Evolutionary conservation across 2,113 vertebrate species (phyloP).

Genomic region (Collichthys lucidus): DNA sequence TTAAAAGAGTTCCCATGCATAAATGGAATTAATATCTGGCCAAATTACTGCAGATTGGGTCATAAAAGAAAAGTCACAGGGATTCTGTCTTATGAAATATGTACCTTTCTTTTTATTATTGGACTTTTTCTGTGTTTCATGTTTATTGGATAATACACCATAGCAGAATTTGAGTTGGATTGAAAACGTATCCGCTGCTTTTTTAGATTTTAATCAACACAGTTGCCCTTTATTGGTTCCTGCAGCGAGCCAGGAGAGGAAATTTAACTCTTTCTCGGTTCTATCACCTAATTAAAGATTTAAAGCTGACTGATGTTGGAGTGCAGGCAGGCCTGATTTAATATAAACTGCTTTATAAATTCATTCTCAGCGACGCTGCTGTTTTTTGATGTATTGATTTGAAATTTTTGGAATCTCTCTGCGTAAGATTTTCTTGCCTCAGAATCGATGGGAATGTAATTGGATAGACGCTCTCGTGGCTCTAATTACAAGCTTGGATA

Average conservation of each 20-base stretch:
- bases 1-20: constrained; percentile 32
- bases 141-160: neutral
- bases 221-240: constrained; percentile 25
- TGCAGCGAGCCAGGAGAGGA: constrained; percentile 2
- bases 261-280: constrained; percentile 40
- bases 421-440: constrained; percentile 58
- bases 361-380: constrained; percentile 44
- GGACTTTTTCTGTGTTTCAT: neutral
- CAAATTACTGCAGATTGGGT: constrained; percentile 29
- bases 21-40: constrained; percentile 31
- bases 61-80: constrained; percentile 25
- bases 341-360: constrained; percentile 51
- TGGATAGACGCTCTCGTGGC: constrained; percentile 61
- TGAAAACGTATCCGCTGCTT: constrained; percentile 19
- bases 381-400: constrained; percentile 77
- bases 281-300: constrained; percentile 51
- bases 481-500: constrained; percentile 73
- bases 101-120: neutral
- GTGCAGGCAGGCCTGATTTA: constrained; percentile 35
- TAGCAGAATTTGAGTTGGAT: neutral
- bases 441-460: constrained; percentile 74
- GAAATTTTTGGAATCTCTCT: constrained; percentile 55
- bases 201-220: constrained; percentile 37
- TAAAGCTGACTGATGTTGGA: constrained; percentile 34
- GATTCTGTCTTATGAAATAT: constrained; percentile 8